A percentile compares a stretch with the other conserved stretches of the same genome.
These are phyloP conservation scores for Calypte anna DNA, from an alignment of 2,113 vertebrate genomes.

Conservation along the genomic window DNA sequence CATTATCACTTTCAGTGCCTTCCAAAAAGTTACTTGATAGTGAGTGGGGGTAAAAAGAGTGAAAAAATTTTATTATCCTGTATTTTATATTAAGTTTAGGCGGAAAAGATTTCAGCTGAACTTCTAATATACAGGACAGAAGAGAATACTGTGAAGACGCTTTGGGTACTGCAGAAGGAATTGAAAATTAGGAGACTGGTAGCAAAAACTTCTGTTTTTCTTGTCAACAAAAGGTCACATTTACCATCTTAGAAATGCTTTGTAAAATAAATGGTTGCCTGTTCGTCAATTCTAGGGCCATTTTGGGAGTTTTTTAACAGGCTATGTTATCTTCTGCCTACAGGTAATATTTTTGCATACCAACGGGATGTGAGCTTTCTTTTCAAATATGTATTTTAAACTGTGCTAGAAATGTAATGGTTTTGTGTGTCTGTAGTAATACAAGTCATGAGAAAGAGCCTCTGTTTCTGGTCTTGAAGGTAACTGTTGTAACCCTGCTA, in stretches of 20 bases:
- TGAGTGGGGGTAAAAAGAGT: background rate
- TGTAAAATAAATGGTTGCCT: background rate
- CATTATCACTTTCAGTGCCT: background rate
- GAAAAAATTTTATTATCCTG: background rate
- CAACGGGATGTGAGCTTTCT: background rate
- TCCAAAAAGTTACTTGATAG: slow-evolving; percentile 27
- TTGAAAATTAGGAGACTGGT: background rate
- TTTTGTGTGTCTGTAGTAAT: background rate
- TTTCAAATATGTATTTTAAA: background rate
- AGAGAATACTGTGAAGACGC: background rate
- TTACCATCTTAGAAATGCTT: background rate
- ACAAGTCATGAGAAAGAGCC: background rate
- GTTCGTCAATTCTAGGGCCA: background rate
- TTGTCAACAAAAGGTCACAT: background rate
- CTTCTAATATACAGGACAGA: background rate
- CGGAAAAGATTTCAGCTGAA: background rate
- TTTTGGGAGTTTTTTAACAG: background rate
- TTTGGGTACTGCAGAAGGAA: background rate
- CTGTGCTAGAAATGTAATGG: background rate
- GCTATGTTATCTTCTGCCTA: background rate
- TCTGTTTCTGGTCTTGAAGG: background rate
- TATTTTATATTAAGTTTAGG: slow-evolving; percentile 24
- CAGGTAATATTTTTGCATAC: background rate
- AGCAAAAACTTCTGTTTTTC: background rate
- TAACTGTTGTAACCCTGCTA: background rate